These are phyloP conservation scores for Tetragonisca angustula DNA, from an alignment of 2,888 invertebrate genomes.

Conservation along the genomic window DNA sequence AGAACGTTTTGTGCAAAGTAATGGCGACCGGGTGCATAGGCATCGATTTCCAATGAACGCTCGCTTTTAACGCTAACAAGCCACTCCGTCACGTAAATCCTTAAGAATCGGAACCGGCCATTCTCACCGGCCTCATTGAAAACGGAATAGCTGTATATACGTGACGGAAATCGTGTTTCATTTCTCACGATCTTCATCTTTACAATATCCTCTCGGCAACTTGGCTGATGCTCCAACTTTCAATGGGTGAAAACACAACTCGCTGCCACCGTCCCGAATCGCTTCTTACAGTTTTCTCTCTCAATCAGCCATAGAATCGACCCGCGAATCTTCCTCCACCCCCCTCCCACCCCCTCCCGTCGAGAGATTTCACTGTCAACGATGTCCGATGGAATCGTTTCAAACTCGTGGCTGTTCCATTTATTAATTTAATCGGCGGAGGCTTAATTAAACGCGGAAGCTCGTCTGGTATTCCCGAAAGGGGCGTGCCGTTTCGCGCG, in stretches of 20 bases:
- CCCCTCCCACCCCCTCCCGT: too few species aligned
- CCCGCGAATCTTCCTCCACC: not conserved
- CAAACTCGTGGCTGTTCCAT: constrained; percentile 8
- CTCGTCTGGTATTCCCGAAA: not conserved
- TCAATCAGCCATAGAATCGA: constrained; percentile 6
- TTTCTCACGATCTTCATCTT: constrained; percentile 56
- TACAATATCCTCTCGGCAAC: constrained; percentile 46
- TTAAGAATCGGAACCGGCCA: constrained; percentile 54
- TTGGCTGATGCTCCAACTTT: constrained; percentile 50
- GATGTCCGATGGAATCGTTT: not conserved
- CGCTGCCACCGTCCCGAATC: constrained; percentile 6
- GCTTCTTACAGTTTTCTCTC: constrained; percentile 5
- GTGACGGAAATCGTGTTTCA: constrained; percentile 58
- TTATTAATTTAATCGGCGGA: constrained; percentile 21
- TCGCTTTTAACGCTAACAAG: constrained; percentile 63
- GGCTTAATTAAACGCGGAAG: constrained; percentile 20
- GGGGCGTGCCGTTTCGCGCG: not conserved
- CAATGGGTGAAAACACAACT: constrained; percentile 58
- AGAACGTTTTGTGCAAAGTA: constrained; percentile 43
- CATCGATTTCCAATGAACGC: constrained; percentile 66
- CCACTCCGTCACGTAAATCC: constrained; percentile 60
- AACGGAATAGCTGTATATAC: constrained; percentile 48
- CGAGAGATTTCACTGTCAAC: not conserved
- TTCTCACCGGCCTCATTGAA: constrained; percentile 46
- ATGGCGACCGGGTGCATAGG: constrained; percentile 45